Evolutionary conservation across 2,888 invertebrate species (phyloP).

Genomic region (Hanleya hanleyi): DNA sequence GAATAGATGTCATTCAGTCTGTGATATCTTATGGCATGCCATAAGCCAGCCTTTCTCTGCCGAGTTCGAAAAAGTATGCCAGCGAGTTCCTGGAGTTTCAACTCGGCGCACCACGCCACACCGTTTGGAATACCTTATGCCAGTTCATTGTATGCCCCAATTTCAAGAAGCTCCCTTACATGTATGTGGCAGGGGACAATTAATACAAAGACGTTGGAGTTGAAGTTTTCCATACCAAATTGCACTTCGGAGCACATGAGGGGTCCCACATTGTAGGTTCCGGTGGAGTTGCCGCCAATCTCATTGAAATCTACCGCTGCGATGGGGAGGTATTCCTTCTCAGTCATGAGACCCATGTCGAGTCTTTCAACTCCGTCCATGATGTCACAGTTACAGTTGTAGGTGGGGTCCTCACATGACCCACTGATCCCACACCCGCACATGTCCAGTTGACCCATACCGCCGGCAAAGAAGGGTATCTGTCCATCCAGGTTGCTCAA

Average conservation of each 20-base stretch:
- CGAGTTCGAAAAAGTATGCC: too few species aligned
- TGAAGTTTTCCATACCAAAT: too few species aligned
- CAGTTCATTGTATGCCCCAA: too few species aligned
- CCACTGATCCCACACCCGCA: conserved; percentile 59
- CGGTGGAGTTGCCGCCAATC: conserved; percentile 26
- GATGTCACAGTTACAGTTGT: conserved; percentile 62
- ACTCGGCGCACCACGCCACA: too few species aligned
- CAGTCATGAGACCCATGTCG: conserved; percentile 55
- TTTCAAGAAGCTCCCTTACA: too few species aligned
- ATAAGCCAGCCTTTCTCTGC: too few species aligned
- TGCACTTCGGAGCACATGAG: conserved; percentile 51
- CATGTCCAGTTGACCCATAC: conserved; percentile 30
- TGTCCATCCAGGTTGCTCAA: conserved; percentile 45
- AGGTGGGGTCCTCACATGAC: conserved; percentile 41
- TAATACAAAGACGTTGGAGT: too few species aligned
- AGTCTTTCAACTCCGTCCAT: conserved; percentile 44
- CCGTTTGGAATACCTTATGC: too few species aligned
- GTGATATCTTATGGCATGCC: too few species aligned
- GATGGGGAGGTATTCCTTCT: conserved; percentile 56
- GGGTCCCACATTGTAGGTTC: conserved; percentile 40
- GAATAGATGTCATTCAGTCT: too few species aligned
- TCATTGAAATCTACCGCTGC: conserved; percentile 39
- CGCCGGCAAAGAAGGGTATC: conserved; percentile 48
- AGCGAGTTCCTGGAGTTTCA: too few species aligned
- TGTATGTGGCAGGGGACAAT: too few species aligned